Evolutionary conservation across 2,797 vertebrate species (phyloP), one percentile per base, ranked within the genome.

Genomic region (Microtus agrestis): DNA sequence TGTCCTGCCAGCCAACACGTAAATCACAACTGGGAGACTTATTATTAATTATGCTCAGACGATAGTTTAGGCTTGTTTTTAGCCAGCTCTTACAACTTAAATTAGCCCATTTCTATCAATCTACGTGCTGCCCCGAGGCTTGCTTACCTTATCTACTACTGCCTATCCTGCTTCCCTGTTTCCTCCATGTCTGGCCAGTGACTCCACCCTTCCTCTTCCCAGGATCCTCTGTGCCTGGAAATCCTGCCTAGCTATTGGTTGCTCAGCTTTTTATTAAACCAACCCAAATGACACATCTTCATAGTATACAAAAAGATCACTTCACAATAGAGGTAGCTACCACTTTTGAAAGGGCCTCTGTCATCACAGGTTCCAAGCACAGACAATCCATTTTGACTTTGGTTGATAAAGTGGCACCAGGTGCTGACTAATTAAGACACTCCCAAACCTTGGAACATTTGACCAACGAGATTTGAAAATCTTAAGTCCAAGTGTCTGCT

Each of bases 371-470:
- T 19, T 65, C 56, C 56, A 69, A 63, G 43, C 6, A 37, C n/a
- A 56, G 43, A 34, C 3, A 10, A 37, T 61, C 19, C 65, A 19
- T 37, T 51, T 93, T 31, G 11, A 5, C 91, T 89, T 81, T 27
- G 10, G 12, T 6, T 87, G 74, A 48, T 21, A 74, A n/a, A 12
- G 78, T 19, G 79, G 23, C 69, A 25, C 67, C 56, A 29, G 46
- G 10, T 54, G 48, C 21, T 59, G 21, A 74, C 29, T 63, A 48
- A 46, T 69, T 23, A 46, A 51, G 48, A 84, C 34, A 51, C 59
- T 15, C 54, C 37, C 78, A n/a, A 69, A 74, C 82, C 87, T 96
- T 76, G 88, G 78, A 67, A 51, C 25, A 59, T 63, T 89, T 67
- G 19, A 19, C 43, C 81, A 80, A 61, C 13, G 15, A 84, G 69